Evolutionary conservation across 2,797 vertebrate genomes (phyloP).

Genomic region (Paguma larvata): DNA sequence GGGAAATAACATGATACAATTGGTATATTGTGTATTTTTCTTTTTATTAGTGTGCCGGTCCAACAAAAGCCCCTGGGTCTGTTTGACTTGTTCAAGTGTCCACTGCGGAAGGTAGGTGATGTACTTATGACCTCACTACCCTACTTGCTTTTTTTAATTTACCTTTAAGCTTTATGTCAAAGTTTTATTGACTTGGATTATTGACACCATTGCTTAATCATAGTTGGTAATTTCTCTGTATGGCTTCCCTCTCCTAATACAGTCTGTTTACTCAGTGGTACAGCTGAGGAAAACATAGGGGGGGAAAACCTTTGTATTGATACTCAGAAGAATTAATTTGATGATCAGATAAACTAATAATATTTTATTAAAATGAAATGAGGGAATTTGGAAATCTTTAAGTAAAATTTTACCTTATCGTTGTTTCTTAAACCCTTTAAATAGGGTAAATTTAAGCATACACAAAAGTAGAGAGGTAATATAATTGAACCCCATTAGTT

Average conservation of each 20-base stretch:
- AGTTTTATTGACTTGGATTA: constrained; percentile 20
- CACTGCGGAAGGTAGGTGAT: constrained; percentile 97
- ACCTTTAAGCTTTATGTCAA: constrained; percentile 41
- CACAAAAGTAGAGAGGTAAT: not conserved
- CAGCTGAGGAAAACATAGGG: not conserved
- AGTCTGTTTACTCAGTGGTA: not conserved
- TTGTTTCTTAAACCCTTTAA: constrained; percentile 32
- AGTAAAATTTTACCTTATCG: constrained; percentile 21
- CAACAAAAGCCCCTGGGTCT: constrained; percentile 99
- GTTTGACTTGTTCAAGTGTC: constrained; percentile 97
- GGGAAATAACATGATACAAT: constrained; percentile 65
- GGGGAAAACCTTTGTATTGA: not conserved
- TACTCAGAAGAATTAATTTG: constrained; percentile 50
- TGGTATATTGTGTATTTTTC: constrained; percentile 72
- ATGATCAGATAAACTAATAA: constrained; percentile 29
- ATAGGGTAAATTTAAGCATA: not conserved
- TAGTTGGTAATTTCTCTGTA: not conserved
- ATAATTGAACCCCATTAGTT: not conserved
- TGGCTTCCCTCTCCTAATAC: constrained; percentile 39
- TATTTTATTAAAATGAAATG: constrained; percentile 46
- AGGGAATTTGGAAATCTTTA: constrained; percentile 52
- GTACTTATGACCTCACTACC: constrained; percentile 12
- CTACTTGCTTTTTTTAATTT: constrained; percentile 38
- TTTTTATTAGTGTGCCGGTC: constrained; percentile 95
- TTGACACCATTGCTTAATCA: constrained; percentile 53